A percentile compares a stretch with the other conserved stretches of the same genome.
Conservation (phyloP, 92 coral and sea anemone species). For the Meandrina meandrites region DNA sequence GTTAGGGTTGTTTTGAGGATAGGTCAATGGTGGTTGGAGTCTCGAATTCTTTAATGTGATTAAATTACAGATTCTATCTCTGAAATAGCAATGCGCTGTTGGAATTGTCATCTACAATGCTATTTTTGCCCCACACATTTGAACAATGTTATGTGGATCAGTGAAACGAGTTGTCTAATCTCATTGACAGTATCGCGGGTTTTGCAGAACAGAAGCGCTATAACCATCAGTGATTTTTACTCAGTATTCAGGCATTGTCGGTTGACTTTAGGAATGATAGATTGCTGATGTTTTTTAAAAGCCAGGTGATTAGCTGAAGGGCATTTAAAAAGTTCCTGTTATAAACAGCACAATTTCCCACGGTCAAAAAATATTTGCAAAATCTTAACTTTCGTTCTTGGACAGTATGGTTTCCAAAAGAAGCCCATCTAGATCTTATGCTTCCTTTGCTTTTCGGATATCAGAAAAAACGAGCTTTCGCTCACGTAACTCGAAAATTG, state of each 20-base stretch:
- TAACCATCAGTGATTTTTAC: not conserved
- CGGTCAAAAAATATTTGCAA: not conserved
- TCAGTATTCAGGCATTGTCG: not conserved
- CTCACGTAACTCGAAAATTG: slow-evolving; percentile 10
- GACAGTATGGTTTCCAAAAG: not conserved
- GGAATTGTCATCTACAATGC: not conserved
- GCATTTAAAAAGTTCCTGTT: slow-evolving; percentile 20
- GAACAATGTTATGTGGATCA: not conserved
- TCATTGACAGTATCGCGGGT: not conserved
- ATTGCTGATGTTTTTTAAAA: not conserved
- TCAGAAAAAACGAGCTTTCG: not conserved
- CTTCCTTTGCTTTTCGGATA: not conserved
- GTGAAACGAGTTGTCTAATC: not conserved
- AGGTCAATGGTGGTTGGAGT: not conserved
- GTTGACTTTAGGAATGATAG: not conserved
- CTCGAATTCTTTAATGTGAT: not conserved
- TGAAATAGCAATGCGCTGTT: not conserved
- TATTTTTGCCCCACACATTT: not conserved
- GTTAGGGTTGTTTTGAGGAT: not conserved
- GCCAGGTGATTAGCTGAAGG: slow-evolving; percentile 19
- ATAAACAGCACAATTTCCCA: slow-evolving; percentile 12
- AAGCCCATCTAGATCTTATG: too few relatives aligned
- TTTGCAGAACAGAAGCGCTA: not conserved
- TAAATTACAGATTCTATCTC: not conserved
- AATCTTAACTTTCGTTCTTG: not conserved